Conservation (phyloP, 2,797 vertebrate genomes). For the Rhodeus uyekii region DNA sequence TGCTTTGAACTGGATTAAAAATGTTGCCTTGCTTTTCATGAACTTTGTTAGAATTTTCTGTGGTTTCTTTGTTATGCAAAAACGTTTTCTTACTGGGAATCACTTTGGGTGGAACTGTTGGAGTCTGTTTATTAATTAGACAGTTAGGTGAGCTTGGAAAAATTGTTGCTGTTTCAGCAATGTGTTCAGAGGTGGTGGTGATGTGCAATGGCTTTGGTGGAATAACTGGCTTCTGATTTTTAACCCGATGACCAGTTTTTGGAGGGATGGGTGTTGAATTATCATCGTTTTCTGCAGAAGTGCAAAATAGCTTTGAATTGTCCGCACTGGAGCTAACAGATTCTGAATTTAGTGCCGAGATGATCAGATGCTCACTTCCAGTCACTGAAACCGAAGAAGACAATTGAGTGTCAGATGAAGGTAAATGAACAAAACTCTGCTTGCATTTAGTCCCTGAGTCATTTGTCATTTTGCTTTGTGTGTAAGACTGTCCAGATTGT, state of each 20-base stretch:
- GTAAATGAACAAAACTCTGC: conserved; percentile 78
- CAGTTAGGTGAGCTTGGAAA: conserved; percentile 72
- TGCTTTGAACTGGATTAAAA: conserved; percentile 38
- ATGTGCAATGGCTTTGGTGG: conserved; percentile 75
- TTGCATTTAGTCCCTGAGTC: conserved; percentile 66
- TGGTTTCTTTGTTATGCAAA: conserved; percentile 57
- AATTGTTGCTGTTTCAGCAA: conserved; percentile 65
- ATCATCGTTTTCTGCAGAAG: not conserved
- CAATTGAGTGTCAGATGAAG: conserved; percentile 85
- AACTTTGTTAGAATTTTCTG: conserved; percentile 40
- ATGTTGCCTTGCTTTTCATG: conserved; percentile 4
- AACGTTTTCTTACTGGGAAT: conserved; percentile 53
- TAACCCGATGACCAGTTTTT: conserved; percentile 65
- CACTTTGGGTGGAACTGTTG: conserved; percentile 53
- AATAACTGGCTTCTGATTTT: conserved; percentile 72
- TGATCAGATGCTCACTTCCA: conserved; percentile 75
- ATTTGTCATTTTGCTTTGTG: conserved; percentile 66
- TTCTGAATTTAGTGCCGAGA: conserved; percentile 69
- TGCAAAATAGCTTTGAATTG: conserved; percentile 54
- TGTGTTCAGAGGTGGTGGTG: conserved; percentile 57
- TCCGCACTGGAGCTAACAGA: conserved; percentile 61
- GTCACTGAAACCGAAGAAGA: conserved; percentile 96
- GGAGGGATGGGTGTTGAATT: conserved; percentile 67
- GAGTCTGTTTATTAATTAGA: conserved; percentile 48
- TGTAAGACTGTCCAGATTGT: conserved; percentile 75